phyloP scores from a whole-genome alignment of 2,113 vertebrate species.

The Helogale parvula region DNA sequence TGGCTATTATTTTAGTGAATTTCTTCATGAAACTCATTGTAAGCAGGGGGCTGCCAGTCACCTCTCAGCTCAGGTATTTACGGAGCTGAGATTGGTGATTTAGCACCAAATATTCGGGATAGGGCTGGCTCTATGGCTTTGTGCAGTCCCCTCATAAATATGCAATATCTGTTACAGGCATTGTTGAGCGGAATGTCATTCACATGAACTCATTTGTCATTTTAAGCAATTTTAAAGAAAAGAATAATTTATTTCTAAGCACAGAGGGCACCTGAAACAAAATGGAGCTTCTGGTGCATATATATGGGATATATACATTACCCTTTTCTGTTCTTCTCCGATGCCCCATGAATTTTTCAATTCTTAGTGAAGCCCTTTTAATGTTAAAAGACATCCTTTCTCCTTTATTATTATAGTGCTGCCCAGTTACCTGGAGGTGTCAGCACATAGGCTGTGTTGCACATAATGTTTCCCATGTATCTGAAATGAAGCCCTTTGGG shows the following conservation, averaged over 20 bases:
- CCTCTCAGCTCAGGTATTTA: not conserved
- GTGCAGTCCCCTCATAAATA: not conserved
- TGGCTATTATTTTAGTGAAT: not conserved
- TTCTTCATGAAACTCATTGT: not conserved
- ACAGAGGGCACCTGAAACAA: not conserved
- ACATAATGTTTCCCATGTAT: not conserved
- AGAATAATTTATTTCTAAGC: constrained; percentile 1
- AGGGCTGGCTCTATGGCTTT: not conserved
- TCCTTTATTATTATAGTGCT: not conserved
- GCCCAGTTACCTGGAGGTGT: not conserved
- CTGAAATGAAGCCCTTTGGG: not conserved
- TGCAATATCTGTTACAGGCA: not conserved
- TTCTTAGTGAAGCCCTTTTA: not conserved
- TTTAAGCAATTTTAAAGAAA: not conserved
- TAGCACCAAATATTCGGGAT: not conserved
- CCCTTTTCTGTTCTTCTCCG: not conserved
- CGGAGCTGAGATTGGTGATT: not conserved
- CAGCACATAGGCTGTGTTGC: not conserved
- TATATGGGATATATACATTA: not conserved
- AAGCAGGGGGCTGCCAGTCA: not conserved
- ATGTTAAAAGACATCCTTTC: not conserved
- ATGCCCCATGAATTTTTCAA: not conserved
- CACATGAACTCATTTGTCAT: not conserved
- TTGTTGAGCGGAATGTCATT: not conserved
- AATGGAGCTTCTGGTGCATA: not conserved